Conservation (phyloP, 2,797 vertebrate genomes). For the Podarcis lilfordi region DNA sequence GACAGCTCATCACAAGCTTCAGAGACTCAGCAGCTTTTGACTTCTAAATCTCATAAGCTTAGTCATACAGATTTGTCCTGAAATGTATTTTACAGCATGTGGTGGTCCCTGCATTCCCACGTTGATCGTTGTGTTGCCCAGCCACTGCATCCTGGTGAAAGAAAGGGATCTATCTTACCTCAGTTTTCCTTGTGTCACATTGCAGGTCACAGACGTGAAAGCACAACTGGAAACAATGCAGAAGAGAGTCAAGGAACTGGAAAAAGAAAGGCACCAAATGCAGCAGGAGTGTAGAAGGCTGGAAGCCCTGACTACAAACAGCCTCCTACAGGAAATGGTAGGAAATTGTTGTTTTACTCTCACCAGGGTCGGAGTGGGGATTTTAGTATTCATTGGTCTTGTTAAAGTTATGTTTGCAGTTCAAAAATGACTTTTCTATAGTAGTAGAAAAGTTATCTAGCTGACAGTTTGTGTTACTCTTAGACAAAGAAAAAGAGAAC, state of each 20-base stretch:
- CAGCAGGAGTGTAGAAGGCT: not conserved
- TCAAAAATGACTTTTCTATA: not conserved
- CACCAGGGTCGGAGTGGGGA: not conserved
- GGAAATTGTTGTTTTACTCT: not conserved
- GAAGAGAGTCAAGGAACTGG: slow-evolving; percentile 35
- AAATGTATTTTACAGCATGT: not conserved
- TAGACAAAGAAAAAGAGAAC: not conserved
- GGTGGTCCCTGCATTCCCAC: not conserved
- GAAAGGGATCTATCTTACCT: not conserved
- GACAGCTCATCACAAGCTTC: not conserved
- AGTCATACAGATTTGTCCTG: not conserved
- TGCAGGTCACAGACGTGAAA: slow-evolving; percentile 78
- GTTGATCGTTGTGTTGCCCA: no score
- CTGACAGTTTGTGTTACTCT: not conserved
- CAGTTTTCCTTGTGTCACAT: slow-evolving; percentile 13
- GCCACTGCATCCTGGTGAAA: not conserved
- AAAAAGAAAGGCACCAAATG: slow-evolving; percentile 39
- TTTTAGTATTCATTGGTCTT: not conserved
- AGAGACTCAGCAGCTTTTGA: not conserved
- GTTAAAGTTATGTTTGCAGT: not conserved
- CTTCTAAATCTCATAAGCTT: not conserved
- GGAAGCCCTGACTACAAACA: slow-evolving; percentile 1
- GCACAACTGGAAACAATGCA: slow-evolving; percentile 51
- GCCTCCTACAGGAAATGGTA: slow-evolving; percentile 58
- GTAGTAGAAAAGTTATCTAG: not conserved